A percentile compares a stretch with the other conserved stretches of the same genome.
Evolutionary conservation across 1,140 invertebrate genomes (phyloP).

Genomic region (Brachionus koreanus): DNA sequence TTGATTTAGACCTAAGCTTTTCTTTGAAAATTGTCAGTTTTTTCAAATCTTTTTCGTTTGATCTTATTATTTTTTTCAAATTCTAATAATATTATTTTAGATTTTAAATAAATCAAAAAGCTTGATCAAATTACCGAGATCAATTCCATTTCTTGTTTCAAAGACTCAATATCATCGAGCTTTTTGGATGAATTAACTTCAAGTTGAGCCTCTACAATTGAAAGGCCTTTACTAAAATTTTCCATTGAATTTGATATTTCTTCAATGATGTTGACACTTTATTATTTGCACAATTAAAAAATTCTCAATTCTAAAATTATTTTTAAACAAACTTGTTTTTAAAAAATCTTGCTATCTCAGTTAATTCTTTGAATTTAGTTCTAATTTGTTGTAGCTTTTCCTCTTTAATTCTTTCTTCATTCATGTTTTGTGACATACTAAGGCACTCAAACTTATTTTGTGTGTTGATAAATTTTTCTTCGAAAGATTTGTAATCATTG

Average conservation of each 20-base stretch:
- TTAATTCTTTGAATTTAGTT: background rate
- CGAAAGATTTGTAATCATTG: background rate
- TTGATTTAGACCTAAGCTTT: background rate
- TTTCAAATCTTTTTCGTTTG: background rate
- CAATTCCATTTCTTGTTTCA: constrained; percentile 7
- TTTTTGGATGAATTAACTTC: background rate
- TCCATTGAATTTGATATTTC: background rate
- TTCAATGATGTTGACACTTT: background rate
- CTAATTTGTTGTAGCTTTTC: background rate
- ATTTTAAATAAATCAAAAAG: background rate
- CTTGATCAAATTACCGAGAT: background rate
- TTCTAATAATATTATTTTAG: background rate
- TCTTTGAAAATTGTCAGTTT: background rate
- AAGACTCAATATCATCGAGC: background rate
- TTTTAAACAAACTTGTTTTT: background rate
- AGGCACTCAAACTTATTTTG: background rate
- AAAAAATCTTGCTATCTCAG: background rate
- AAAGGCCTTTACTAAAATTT: background rate
- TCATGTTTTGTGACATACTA: background rate
- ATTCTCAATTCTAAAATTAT: background rate
- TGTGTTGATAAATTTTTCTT: background rate
- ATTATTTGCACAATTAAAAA: background rate
- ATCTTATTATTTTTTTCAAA: background rate
- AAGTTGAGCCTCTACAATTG: background rate
- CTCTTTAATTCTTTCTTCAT: background rate